Evolutionary conservation across 2,888 invertebrate species (phyloP).

Genomic region (Luperina testacea): DNA sequence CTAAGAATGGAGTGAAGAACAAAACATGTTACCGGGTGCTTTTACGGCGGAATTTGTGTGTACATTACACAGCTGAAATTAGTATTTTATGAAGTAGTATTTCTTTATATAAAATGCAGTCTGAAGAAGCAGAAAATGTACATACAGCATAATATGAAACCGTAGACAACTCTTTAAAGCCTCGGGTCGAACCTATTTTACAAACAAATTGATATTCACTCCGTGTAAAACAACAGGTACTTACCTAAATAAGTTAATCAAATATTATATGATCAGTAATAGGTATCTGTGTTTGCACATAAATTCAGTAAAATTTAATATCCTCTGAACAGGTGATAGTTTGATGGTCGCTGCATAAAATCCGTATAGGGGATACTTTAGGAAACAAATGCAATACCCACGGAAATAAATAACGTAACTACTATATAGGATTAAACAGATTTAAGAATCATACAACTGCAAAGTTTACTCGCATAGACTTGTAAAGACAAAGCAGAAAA

Average conservation of each 20-base stretch:
- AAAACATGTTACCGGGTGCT: slow-evolving; percentile 60
- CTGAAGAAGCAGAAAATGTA: slow-evolving; percentile 1
- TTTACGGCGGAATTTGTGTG: slow-evolving; percentile 37
- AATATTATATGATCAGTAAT: slow-evolving; percentile 2
- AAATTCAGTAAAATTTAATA: slow-evolving; percentile 11
- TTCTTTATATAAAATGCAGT: slow-evolving; percentile 41
- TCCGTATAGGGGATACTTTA: slow-evolving; percentile 1
- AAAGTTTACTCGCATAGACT: slow-evolving; percentile 20
- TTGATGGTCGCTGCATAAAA: slow-evolving; percentile 46
- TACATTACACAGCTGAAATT: slow-evolving; percentile 40
- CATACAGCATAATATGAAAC: slow-evolving; percentile 7
- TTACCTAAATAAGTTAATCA: background rate
- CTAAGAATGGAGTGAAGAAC: slow-evolving; percentile 52
- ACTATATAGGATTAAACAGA: slow-evolving; percentile 21
- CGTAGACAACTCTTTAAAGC: background rate
- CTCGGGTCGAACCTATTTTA: background rate
- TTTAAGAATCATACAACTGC: slow-evolving; percentile 32
- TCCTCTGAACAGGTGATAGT: slow-evolving; percentile 6
- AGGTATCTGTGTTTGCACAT: slow-evolving; percentile 1
- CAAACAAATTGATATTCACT: background rate
- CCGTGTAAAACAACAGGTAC: background rate
- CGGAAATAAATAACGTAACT: slow-evolving; percentile 9
- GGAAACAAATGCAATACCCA: slow-evolving; percentile 28
- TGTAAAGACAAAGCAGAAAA: slow-evolving; percentile 48
- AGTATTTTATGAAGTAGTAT: slow-evolving; percentile 30